Evolutionary conservation across 2,888 invertebrate genomes (phyloP).

Genomic region (Scaeva pyrastri): DNA sequence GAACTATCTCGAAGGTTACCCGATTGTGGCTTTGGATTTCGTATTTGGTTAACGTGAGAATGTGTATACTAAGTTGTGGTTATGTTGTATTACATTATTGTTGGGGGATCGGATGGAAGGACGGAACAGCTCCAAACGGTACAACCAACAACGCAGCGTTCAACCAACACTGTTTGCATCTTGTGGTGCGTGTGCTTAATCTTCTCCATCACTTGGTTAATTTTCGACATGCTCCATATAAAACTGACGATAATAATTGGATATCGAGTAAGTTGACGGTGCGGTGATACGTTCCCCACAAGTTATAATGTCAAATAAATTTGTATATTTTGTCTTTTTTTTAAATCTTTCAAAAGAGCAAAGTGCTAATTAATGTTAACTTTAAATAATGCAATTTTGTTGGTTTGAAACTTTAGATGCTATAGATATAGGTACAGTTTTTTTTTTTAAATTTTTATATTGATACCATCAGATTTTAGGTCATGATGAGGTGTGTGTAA

Average conservation of each 20-base stretch:
- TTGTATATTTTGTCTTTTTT: conserved; percentile 3
- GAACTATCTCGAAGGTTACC: conserved; percentile 62
- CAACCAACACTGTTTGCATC: not conserved
- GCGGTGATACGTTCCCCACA: not conserved
- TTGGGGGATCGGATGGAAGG: not conserved
- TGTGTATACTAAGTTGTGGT: conserved; percentile 64
- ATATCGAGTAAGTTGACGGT: not conserved
- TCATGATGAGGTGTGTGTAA: not conserved
- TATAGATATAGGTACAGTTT: conserved; percentile 1
- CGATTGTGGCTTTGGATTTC: conserved; percentile 63
- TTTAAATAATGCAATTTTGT: conserved; percentile 54
- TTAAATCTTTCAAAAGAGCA: conserved; percentile 26
- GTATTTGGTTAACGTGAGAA: conserved; percentile 55
- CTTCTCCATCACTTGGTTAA: conserved; percentile 40
- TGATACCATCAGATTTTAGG: not conserved
- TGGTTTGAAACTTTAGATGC: conserved; percentile 4
- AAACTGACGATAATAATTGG: conserved; percentile 14
- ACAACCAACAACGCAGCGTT: no score
- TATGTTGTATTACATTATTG: conserved; percentile 49
- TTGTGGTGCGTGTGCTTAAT: conserved; percentile 21
- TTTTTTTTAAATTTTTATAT: not conserved
- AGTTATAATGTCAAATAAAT: conserved; percentile 66
- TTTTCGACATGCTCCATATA: conserved; percentile 33
- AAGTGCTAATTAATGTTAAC: conserved; percentile 63
- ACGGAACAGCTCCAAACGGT: not conserved